Evolutionary conservation across 2,797 vertebrate genomes (phyloP).

Genomic region (Heteromormyrus szaboi): DNA sequence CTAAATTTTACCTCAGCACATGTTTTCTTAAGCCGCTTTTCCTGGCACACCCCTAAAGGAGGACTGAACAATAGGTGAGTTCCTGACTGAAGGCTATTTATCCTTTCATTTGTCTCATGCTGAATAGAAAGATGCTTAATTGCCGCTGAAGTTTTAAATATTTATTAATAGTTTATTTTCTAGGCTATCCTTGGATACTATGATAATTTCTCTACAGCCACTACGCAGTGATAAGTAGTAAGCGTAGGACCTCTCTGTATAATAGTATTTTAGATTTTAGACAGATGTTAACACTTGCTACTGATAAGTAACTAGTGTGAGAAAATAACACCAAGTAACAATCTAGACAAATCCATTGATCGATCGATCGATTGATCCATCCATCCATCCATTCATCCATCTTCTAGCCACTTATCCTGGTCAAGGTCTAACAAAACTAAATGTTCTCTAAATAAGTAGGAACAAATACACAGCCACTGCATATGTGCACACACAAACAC

Average conservation of each 20-base stretch:
- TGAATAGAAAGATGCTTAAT: constrained; percentile 32
- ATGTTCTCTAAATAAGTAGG: not conserved
- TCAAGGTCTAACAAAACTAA: not conserved
- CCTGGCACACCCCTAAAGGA: constrained; percentile 39
- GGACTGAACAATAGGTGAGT: constrained; percentile 35
- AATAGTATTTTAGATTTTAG: not conserved
- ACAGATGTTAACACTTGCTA: not conserved
- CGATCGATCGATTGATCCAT: no score
- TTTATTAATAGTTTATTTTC: constrained; percentile 45
- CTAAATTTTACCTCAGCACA: constrained; percentile 50
- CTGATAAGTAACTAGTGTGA: not conserved
- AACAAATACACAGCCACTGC: not conserved
- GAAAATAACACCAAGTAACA: not conserved
- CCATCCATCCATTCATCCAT: not conserved
- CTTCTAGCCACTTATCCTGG: not conserved
- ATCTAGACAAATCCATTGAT: not conserved
- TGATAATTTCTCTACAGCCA: constrained; percentile 30
- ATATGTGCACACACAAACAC: not conserved
- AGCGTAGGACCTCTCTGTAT: not conserved
- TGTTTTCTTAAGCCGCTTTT: constrained; percentile 47
- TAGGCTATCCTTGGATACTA: constrained; percentile 18
- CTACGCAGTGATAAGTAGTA: constrained; percentile 39
- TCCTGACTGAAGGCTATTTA: constrained; percentile 37
- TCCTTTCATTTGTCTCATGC: constrained; percentile 31
- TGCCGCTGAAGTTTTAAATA: constrained; percentile 29